Base-by-base conservation (phyloP, 2,113 vertebrate species). In the Rhinolophus sinicus region DNA sequence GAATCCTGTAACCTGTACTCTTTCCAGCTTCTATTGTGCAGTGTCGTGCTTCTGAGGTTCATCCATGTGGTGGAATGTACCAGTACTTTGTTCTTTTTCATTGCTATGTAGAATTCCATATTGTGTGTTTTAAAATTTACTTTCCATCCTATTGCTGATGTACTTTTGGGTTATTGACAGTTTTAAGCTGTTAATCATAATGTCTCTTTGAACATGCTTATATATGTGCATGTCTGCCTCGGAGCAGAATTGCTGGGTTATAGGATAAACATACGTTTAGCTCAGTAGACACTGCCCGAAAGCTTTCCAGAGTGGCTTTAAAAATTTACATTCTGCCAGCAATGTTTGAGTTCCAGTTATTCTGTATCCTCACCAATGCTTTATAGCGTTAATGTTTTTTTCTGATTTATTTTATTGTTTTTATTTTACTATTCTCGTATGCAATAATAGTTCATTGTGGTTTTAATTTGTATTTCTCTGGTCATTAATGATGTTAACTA, bases 401-500 rank as follows among this genome's bases (percentile, higher is more conserved):
- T 62, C 13, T 33, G 6, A n/a, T 81, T 82, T 64, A 56, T 80
- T 67, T 65, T 76, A 30, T 62, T 86, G 35, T 73, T 93, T 88
- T 88, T 35, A 14, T 76, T 78, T 38, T 62, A 50, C 33, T 88
- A 4, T 80, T 86, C 14, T 44, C 7, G 11, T 90, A 44, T 81
- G 16, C 3, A 47, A 28, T 80, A 76, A 56, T 77, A 69, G 67
- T 58, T 76, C 47, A 54, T 87, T 77, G 35, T 80, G 28, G 1
- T 83, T 96, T 97, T 16, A 60, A 80, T 70, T 87, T 84, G 24
- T 54, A 47, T 77, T 92, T 93, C n/a, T 88, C 28, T 78, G 69
- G 62, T 80, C 33, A 94, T 8, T 54, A 92, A 70, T 76, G 69
- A 84, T 69, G 69, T 82, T 93, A 77, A 12, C 54, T 19, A 26